Percentiles rank a stretch among this genome's conserved stretches.
Evolutionary conservation across 2,888 invertebrate genomes (phyloP).

Genomic region (Chymomyza procnemis): DNA sequence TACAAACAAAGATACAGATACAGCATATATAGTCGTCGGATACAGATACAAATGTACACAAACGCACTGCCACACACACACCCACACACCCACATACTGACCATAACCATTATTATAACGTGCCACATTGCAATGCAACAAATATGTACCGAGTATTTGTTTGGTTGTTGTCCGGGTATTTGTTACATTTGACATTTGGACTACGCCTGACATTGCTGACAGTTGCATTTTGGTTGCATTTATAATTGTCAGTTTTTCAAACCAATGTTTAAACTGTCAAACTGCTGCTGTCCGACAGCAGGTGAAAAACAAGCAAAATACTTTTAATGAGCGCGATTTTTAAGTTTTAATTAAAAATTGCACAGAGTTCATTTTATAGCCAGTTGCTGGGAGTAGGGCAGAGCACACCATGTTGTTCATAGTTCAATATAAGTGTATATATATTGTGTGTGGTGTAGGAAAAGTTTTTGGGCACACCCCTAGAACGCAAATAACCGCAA

Average conservation of each 20-base stretch:
- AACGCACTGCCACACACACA: not conserved
- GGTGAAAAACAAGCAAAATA: not conserved
- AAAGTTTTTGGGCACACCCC: not conserved
- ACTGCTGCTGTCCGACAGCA: not conserved
- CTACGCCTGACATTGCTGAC: not conserved
- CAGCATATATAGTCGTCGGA: not conserved
- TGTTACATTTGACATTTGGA: not conserved
- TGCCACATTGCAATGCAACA: constrained; percentile 16
- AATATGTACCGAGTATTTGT: not conserved
- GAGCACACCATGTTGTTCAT: too few relatives aligned
- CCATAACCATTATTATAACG: constrained; percentile 1
- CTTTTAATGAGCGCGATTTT: constrained; percentile 63
- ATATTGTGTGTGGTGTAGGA: not conserved
- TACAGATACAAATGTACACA: not conserved
- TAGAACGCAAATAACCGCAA: not conserved
- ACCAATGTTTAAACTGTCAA: not conserved
- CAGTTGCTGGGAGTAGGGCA: not conserved
- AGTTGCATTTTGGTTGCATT: constrained; percentile 1
- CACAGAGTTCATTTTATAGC: not conserved
- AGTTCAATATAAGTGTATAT: not conserved
- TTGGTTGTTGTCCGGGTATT: not conserved
- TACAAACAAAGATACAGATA: constrained; percentile 14
- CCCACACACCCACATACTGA: constrained; percentile 6
- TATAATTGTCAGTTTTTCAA: not conserved
- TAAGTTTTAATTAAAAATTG: constrained; percentile 59